A percentile compares a stretch with the other conserved stretches of the same genome.
These are phyloP conservation scores for Leptopilina syphax DNA, from an alignment of 2,888 invertebrate species.

Conservation along the genomic window DNA sequence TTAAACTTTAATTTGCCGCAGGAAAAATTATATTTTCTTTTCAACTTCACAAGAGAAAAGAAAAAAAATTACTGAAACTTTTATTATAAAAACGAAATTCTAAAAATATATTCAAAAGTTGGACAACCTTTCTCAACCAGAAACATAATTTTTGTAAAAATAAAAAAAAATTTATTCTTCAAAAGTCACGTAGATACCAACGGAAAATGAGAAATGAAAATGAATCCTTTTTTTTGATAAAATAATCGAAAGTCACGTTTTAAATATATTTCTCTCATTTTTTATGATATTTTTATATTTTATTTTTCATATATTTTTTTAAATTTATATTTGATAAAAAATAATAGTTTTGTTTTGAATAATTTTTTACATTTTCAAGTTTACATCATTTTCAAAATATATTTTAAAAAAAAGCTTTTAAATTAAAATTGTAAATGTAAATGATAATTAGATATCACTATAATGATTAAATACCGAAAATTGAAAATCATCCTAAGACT, in stretches of 20 bases:
- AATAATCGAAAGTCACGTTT: too few species aligned
- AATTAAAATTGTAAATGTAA: not conserved
- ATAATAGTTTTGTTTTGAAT: too few species aligned
- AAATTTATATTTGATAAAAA: too few species aligned
- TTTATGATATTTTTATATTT: not conserved
- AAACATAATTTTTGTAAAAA: not conserved
- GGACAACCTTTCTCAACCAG: not conserved
- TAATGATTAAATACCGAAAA: not conserved
- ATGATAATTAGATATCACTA: not conserved
- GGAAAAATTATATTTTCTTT: slow-evolving; percentile 6
- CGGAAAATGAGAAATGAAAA: too few species aligned
- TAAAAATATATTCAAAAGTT: too few species aligned
- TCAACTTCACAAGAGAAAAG: not conserved
- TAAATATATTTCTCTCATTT: not conserved
- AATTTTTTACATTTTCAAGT: too few species aligned
- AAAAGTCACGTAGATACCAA: too few species aligned
- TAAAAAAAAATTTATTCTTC: too few species aligned
- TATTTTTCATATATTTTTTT: not conserved
- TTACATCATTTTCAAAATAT: too few species aligned
- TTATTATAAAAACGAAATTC: too few species aligned
- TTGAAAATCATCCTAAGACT: not conserved
- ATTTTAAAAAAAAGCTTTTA: too few species aligned
- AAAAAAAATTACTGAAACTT: not conserved
- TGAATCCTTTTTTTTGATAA: too few species aligned
- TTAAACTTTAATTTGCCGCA: slow-evolving; percentile 1